Base-by-base conservation (phyloP, 1,140 invertebrate species). In the Colletes gigas region DNA sequence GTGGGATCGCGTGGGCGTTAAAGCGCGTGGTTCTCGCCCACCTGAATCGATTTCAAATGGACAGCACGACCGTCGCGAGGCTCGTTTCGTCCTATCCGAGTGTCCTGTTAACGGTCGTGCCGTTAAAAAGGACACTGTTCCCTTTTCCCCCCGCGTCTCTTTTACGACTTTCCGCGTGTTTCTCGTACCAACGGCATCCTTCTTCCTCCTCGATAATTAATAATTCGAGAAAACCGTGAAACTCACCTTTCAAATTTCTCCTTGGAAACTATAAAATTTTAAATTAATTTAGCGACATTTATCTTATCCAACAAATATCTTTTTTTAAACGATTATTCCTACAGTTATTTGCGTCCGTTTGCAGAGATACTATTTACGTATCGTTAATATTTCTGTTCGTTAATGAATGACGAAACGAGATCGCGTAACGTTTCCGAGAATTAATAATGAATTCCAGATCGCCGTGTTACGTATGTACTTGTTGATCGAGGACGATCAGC, bases 11-110 rank as follows among this genome's bases (percentile, higher is more conserved):
- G 86, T 88, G 74, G 86, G 86, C 68, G 86, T 87, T 78, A 74
- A 84, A 87, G 86, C 82, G 83, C 83, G 75, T 72, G 85, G 30
- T 87, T 77, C 68, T 84, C 86, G 86, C 86, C 86, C 86, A 88
- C 86, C 71, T 79, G 78, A 85, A 87, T 88, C 86, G 86, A 88
- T 88, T 88, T 63, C 67, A 39, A 86, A 87, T 76, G 85, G 74
- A 87, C 82, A 81, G 44, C 57, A 55, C 59, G 70, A 71, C 21
- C 39, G 52, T 75, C 39, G 50, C 41, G 10, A 30, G 62, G 54
- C 60, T 75, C 82, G 63, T 86, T 87, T 71, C 71, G 76, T 54
- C 71, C 82, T 86, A 82, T 87, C 59, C 63, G 72, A 62, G 57
- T 80, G 81, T 83, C 41, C 85, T 81, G 82, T 87, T 87, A 87